These are phyloP conservation scores for Cossypha heuglini DNA, from an alignment of 2,797 vertebrate genomes.

Conservation along the genomic window DNA sequence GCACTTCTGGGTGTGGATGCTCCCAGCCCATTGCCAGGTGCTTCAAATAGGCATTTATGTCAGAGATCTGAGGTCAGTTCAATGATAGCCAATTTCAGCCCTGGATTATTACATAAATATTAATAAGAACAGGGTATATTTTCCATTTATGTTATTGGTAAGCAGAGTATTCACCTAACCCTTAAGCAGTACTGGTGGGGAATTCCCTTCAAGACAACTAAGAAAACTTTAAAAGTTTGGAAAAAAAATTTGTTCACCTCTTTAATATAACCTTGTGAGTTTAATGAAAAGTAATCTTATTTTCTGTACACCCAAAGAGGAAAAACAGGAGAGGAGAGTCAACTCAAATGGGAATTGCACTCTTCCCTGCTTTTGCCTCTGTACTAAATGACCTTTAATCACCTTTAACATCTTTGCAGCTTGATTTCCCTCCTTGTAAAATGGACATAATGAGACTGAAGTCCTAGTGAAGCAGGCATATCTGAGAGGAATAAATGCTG, in stretches of 20 bases:
- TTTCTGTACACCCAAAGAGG: neutral
- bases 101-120: neutral
- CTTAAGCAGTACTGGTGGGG: neutral
- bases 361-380: neutral
- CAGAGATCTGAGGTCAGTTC: conserved; percentile 62
- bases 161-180: neutral
- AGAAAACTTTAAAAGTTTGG: neutral
- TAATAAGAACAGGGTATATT: conserved; percentile 1
- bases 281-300: neutral
- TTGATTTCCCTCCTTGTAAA: neutral
- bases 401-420: neutral
- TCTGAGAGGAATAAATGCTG: neutral
- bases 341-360: neutral
- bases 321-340: neutral
- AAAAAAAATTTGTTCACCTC: neutral
- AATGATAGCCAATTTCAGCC: conserved; percentile 18
- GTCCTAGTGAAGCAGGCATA: neutral
- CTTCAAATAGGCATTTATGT: conserved; percentile 62
- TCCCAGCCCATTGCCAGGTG: conserved; percentile 48
- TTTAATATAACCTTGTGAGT: neutral
- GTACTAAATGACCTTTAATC: neutral
- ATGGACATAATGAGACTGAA: neutral
- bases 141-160: neutral
- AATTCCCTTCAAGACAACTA: neutral
- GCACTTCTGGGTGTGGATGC: conserved; percentile 44